A percentile compares a stretch with the other conserved stretches of the same genome.
These are phyloP conservation scores for Enhydra lutris DNA, from an alignment of 2,113 vertebrate genomes.

Conservation along the genomic window DNA sequence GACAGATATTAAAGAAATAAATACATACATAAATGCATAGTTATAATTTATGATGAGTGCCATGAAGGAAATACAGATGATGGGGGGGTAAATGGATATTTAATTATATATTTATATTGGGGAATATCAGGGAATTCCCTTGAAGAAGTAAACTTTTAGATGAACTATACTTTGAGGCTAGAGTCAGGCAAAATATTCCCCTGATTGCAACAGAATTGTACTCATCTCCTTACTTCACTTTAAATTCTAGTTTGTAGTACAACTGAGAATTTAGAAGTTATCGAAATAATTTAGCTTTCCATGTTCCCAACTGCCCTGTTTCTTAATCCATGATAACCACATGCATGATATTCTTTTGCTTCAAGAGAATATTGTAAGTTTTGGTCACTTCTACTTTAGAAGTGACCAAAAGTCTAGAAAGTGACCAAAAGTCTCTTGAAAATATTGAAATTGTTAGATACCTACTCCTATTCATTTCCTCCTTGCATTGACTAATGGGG, in stretches of 20 bases:
- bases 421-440: not conserved
- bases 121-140: not conserved
- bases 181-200: not conserved
- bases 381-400: not conserved
- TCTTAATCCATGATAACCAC: not conserved
- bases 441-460: not conserved
- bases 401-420: not conserved
- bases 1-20: not conserved
- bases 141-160: not conserved
- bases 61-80: not conserved
- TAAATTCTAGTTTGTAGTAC: not conserved
- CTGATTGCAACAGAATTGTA: not conserved
- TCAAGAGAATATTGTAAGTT: not conserved
- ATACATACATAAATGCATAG: not conserved
- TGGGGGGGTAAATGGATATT: not conserved
- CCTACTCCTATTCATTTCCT: not conserved
- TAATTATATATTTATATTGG: not conserved
- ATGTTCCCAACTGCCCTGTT: not conserved
- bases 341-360: not conserved
- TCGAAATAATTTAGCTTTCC: not conserved
- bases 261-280: not conserved
- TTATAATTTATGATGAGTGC: not conserved
- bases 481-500: not conserved
- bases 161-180: not conserved
- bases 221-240: not conserved